Evolutionary conservation across 2,797 vertebrate genomes (phyloP).

Genomic region (Chrysocyon brachyurus): DNA sequence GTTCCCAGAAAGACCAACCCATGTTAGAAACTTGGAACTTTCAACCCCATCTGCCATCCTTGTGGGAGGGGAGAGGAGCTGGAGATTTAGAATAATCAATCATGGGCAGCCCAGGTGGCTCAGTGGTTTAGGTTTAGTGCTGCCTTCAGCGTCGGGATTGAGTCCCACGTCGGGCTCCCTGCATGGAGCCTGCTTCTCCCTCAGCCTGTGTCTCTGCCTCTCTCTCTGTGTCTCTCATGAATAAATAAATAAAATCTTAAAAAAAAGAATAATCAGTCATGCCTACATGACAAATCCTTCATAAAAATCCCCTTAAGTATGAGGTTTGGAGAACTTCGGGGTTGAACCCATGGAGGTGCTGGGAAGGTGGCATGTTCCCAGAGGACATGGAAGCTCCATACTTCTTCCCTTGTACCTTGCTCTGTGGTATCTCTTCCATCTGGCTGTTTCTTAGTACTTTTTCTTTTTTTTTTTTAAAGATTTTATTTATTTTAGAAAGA

Average conservation of each 20-base stretch:
- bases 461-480: not conserved
- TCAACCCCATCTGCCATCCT: not conserved
- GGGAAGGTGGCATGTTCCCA: not conserved
- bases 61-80: not conserved
- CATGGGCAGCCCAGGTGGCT: too few relatives aligned
- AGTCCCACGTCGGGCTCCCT: too few relatives aligned
- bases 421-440: not conserved
- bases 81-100: not conserved
- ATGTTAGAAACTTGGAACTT: not conserved
- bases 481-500: not conserved
- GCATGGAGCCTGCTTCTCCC: too few relatives aligned
- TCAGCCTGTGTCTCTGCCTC: too few relatives aligned
- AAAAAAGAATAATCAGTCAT: too few relatives aligned
- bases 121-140: too few relatives aligned
- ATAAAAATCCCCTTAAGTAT: not conserved
- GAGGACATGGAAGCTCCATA: not conserved
- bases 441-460: not conserved
- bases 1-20: not conserved
- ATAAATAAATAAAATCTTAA: too few relatives aligned
- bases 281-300: not conserved
- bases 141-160: too few relatives aligned
- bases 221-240: too few relatives aligned
- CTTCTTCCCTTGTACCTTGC: too few relatives aligned
- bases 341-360: not conserved
- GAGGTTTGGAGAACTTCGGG: not conserved